A percentile compares a stretch with the other conserved stretches of the same genome.
Evolutionary conservation across 2,113 vertebrate genomes (phyloP).

Genomic region (Oostethus manadensis): DNA sequence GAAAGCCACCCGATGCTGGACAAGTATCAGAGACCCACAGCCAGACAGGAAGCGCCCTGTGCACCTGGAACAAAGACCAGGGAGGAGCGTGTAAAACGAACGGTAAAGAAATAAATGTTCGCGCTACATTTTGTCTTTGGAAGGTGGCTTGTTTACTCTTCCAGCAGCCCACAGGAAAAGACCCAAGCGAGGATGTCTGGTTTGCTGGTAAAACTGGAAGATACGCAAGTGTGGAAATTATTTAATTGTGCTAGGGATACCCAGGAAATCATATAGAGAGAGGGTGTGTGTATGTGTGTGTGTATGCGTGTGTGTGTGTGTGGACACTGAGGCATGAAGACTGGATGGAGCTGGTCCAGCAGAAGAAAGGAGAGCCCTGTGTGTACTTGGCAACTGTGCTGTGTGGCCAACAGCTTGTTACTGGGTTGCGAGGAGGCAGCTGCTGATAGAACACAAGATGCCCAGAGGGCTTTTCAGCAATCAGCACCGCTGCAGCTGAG

Average conservation of each 20-base stretch:
- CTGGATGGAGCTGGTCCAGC: conserved; percentile 38
- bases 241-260: conserved; percentile 20
- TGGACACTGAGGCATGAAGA: conserved; percentile 46
- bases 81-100: conserved; percentile 21
- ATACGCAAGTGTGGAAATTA: conserved; percentile 14
- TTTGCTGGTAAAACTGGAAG: conserved; percentile 8
- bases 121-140: conserved; percentile 32
- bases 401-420: conserved; percentile 57
- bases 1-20: conserved; percentile 84
- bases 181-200: conserved; percentile 8
- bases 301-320: too few relatives aligned
- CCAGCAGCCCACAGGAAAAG: conserved; percentile 28
- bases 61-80: conserved; percentile 73
- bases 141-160: conserved; percentile 32
- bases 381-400: conserved; percentile 56
- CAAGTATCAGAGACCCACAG: conserved; percentile 76
- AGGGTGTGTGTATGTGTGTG: too few relatives aligned
- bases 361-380: conserved; percentile 45
- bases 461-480: conserved; percentile 53
- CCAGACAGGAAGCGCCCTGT: conserved; percentile 82
- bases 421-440: conserved; percentile 55
- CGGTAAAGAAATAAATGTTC: conserved; percentile 36
- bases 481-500: conserved; percentile 37
- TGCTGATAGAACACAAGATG: conserved; percentile 54
- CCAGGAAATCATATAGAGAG: conserved; percentile 32